Evolutionary conservation across 2,888 invertebrate species (phyloP), one percentile per base, ranked within the genome.

Genomic region (Amblyteles armatorius): DNA sequence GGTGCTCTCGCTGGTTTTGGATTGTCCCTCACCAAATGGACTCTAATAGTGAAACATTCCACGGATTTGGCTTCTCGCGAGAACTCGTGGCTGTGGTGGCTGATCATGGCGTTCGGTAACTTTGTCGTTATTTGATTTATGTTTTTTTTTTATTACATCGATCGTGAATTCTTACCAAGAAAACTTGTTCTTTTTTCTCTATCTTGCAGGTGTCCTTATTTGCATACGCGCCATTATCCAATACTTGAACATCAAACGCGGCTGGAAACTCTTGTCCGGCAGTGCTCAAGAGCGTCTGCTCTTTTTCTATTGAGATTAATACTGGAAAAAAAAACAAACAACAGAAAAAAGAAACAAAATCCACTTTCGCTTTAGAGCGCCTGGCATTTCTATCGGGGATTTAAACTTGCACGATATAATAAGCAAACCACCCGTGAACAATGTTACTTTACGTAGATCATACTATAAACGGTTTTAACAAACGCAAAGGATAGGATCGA

Each of bases 1-100:
- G 98, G 99, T 36, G 98, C 98, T 1, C 94, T 99, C 71, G 97
- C 98, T 65, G 98, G 98, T 79, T 98, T 99, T 93, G 98, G 98
- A 1, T 95, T 99, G 19, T 98, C 98, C 6, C 95, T 99, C 86
- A 98, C 98, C 88, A 99, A 99, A 94, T 99, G 98, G 98, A 98
- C 98, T 48, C 96, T 98, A 90, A 98, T 98, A 91, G 98, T 98
- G 13, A 98, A 98, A 93, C 97, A 98, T 92, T 97, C 98, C 89
- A 98, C 98, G 74, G 98, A 98, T 92, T 95, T 98, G 89, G 97
- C 97, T 80, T 97, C 97, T 11, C 97, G 97, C 92, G 98, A 98
- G 94, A 98, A 98, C 94, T 97, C 97, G 74, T 98, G 98, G 98
- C 95, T 98, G 40, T 98, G 98, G 97, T 98, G 98, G 98, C 95